phyloP scores from a whole-genome alignment of 2,888 invertebrate genomes.

The Tachina fera region DNA sequence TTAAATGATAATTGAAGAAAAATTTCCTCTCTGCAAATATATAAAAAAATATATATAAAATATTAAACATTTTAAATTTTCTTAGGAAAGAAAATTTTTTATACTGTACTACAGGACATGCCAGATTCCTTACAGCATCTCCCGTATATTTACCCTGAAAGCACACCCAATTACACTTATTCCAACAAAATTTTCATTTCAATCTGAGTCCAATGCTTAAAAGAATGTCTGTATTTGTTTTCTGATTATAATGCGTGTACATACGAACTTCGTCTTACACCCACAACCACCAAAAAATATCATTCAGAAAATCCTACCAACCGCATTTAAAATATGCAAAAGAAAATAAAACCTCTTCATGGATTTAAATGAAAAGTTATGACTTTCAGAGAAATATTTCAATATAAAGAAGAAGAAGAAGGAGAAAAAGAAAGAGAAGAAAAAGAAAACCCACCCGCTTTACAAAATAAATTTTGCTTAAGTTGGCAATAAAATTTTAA shows the following conservation, averaged over 20 bases:
- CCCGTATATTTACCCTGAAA: not conserved
- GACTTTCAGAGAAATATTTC: conserved; percentile 59
- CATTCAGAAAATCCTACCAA: conserved; percentile 1
- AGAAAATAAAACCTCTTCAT: conserved; percentile 19
- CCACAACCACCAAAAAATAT: not conserved
- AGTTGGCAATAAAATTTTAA: conserved; percentile 57
- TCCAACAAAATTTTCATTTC: conserved; percentile 23
- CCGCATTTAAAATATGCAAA: conserved; percentile 26
- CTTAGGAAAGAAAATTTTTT: not conserved
- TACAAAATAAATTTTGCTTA: conserved; percentile 58
- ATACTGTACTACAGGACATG: not conserved
- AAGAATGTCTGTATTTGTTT: conserved; percentile 51
- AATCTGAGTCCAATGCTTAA: conserved; percentile 38
- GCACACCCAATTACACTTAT: not conserved
- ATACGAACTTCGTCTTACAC: not conserved
- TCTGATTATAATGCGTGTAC: conserved; percentile 14
- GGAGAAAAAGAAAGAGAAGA: not conserved
- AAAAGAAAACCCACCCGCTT: conserved; percentile 41
- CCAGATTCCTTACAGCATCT: not conserved
- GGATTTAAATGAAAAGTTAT: conserved; percentile 74
- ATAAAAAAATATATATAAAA: too few species aligned
- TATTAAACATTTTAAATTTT: too few species aligned
- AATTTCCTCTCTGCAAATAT: too few species aligned
- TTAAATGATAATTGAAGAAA: too few species aligned
- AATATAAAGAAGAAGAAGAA: not conserved